These are phyloP conservation scores for Notothenia rossii DNA, from an alignment of 2,113 vertebrate species.

Conservation along the genomic window DNA sequence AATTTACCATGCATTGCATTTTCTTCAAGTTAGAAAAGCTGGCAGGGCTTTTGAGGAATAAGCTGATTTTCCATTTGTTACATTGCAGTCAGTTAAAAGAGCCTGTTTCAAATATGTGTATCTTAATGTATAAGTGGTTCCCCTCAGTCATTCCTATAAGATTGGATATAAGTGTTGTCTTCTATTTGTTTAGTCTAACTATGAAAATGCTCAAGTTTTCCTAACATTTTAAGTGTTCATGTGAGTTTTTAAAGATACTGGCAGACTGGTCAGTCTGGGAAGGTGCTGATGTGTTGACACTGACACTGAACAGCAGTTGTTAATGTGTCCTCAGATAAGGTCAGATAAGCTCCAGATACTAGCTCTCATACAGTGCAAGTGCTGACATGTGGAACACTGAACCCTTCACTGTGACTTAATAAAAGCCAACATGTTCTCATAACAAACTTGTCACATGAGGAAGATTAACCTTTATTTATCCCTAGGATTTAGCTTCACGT, in stretches of 20 bases:
- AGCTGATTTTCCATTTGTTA: neutral
- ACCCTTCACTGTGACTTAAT: neutral
- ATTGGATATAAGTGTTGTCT: neutral
- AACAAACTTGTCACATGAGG: too few relatives aligned
- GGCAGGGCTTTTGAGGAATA: neutral
- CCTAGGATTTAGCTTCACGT: too few relatives aligned
- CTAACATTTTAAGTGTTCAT: neutral
- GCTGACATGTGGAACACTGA: neutral
- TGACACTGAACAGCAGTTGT: neutral
- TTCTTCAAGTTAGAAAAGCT: constrained; percentile 18
- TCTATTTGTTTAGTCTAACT: neutral
- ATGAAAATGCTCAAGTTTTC: neutral
- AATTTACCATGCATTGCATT: constrained; percentile 31
- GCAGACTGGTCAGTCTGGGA: neutral
- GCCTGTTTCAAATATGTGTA: neutral
- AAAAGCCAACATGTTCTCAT: too few relatives aligned
- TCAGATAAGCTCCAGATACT: neutral
- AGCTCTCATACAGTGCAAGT: neutral
- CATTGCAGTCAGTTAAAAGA: neutral
- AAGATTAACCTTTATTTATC: too few relatives aligned
- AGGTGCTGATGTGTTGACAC: neutral
- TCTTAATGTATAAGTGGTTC: neutral
- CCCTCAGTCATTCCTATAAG: neutral
- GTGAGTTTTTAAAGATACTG: neutral
- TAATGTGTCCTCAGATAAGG: neutral